Base-by-base conservation (phyloP, 2,888 invertebrate species). In the Ectemnius continuus region DNA sequence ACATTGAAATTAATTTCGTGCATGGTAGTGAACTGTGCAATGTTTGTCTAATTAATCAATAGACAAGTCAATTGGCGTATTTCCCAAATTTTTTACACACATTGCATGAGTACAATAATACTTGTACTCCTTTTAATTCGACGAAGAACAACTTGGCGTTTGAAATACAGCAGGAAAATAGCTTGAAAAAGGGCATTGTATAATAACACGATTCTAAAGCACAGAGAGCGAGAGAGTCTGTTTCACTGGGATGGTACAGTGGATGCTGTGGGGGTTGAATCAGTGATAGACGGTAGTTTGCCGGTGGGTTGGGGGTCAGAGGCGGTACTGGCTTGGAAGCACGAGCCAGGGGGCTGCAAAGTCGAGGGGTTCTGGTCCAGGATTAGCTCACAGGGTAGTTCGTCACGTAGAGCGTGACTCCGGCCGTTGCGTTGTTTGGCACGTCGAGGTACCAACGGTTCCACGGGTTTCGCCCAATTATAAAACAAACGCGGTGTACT, bases 371-470 rank as follows among this genome's bases (percentile, higher is more conserved):
- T 82, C 76, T 69, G 79, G 81, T 84, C 67, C 80, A 72, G 83
- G 85, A 90, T 90, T 90, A 90, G 91, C 89, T 88, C 69, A 84
- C 82, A 86, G 88, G 88, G 89, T 90, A 88, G 90, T 90, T 90
- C 82, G 88, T 90, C 90, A 91, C 91, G 91, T 90, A 89, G 87
- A 87, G 88, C 90, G 89, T 90, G 90, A 90, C 90, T 91, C 84
- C 80, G 87, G 81, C 82, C 86, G 88, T 88, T 89, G 87, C 86
- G 87, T 87, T 88, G 89, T 89, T 90, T 89, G 89, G 88, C 90
- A 90, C 89, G 89, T 89, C 87, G 88, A 85, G 86, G 83, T 80
- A 81, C 68, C 70, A 76, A 79, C 84, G 78, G 80, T 82, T 82
- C 78, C 78, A 79, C 73, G 78, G 77, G 79, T 87, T 88, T 89